These are phyloP conservation scores for Lamellibrachia luymesi DNA, from an alignment of 1,140 invertebrate species.

Conservation along the genomic window DNA sequence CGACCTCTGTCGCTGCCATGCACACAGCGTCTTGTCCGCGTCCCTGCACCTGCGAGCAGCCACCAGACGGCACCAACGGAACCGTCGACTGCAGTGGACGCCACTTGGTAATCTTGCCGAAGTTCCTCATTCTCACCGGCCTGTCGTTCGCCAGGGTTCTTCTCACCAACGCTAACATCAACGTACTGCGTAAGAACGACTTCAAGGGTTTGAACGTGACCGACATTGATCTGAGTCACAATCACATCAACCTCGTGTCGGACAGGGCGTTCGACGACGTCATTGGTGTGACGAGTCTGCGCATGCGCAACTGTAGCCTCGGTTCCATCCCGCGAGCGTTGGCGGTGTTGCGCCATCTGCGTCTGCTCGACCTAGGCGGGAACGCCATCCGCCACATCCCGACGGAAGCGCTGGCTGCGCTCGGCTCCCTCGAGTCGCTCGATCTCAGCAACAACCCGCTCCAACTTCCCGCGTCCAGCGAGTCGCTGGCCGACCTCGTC, in stretches of 20 bases:
- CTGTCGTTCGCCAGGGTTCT: not conserved
- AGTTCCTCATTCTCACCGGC: not conserved
- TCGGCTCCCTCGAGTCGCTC: not conserved
- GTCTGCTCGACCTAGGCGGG: not conserved
- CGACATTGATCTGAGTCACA: not conserved
- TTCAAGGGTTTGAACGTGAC: not conserved
- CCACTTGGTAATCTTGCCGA: not conserved
- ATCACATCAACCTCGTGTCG: not conserved
- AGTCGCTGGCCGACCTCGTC: not conserved
- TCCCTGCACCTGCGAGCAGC: not conserved
- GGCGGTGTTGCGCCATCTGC: not conserved
- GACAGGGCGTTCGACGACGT: not conserved
- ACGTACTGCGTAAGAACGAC: not conserved
- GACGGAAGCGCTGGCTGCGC: not conserved
- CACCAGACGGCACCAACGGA: not conserved
- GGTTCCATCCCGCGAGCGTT: not conserved
- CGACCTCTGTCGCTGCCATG: too few relatives aligned
- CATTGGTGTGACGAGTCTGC: not conserved
- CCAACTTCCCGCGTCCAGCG: not conserved
- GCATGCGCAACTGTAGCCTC: not conserved
- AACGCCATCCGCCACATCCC: not conserved
- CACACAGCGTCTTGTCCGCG: not conserved
- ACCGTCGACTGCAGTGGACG: not conserved
- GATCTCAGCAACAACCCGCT: not conserved
- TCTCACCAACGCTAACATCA: not conserved